Percentiles rank a stretch among this genome's conserved stretches.
Evolutionary conservation across 1,140 invertebrate genomes (phyloP).

Genomic region (Pseudachorutes palmiensis): DNA sequence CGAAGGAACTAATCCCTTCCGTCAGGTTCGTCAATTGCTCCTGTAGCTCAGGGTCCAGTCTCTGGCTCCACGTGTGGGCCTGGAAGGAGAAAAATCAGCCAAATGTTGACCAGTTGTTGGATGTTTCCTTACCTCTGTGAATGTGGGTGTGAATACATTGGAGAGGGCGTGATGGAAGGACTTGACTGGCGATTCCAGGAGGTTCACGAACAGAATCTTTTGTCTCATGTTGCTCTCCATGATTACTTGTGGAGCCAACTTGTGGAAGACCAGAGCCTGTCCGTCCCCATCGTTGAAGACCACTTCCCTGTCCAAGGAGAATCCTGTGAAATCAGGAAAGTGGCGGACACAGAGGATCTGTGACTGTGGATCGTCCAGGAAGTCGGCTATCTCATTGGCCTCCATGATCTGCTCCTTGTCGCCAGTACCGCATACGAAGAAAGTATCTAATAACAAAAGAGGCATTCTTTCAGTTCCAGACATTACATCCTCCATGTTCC

Average conservation of each 20-base stretch:
- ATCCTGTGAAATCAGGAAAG: not conserved
- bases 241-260: conserved; percentile 48
- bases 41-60: not conserved
- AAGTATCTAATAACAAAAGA: not conserved
- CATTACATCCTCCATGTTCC: not conserved
- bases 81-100: not conserved
- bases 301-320: conserved; percentile 35
- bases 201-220: conserved; percentile 49
- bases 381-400: conserved; percentile 13
- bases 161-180: conserved; percentile 51
- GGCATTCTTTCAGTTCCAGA: no score
- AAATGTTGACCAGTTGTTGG: not conserved
- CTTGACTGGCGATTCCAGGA: conserved; percentile 50
- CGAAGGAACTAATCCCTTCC: not conserved
- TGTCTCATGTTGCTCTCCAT: conserved; percentile 49
- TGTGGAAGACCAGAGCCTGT: conserved; percentile 51
- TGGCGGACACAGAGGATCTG: conserved; percentile 31
- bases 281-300: conserved; percentile 40
- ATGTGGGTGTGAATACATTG: conserved; percentile 46
- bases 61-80: not conserved
- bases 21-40: not conserved
- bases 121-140: conserved; percentile 42
- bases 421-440: not conserved
- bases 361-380: conserved; percentile 33
- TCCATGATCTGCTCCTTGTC: not conserved